A percentile compares a stretch with the other conserved stretches of the same genome.
Conservation (phyloP, 2,797 vertebrate genomes). For the Leptodactylus fallax region DNA sequence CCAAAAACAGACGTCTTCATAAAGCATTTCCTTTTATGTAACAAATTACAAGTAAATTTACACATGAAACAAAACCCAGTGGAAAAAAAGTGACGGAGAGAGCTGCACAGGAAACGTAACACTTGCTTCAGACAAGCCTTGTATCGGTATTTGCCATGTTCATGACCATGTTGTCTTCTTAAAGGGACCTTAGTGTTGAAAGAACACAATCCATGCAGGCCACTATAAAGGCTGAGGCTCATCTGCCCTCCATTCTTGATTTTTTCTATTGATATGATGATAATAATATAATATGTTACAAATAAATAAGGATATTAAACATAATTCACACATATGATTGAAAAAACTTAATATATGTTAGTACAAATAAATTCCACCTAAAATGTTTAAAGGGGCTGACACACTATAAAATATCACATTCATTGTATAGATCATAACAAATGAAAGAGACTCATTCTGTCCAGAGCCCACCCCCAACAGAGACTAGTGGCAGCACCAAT, state of each 20-base stretch:
- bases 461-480: no score
- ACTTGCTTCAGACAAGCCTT: not conserved
- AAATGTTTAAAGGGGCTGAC: no score
- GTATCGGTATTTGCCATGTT: not conserved
- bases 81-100: not conserved
- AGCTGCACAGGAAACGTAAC: not conserved
- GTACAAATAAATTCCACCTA: no score
- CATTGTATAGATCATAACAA: no score
- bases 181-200: no score
- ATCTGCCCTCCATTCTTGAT: slow-evolving; percentile 15
- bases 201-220: not conserved
- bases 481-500: no score
- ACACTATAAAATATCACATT: no score
- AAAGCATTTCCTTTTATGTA: slow-evolving; percentile 45
- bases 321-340: not conserved
- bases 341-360: no score
- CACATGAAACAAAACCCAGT: slow-evolving; percentile 22
- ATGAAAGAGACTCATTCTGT: no score
- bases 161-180: not conserved
- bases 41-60: slow-evolving; percentile 31
- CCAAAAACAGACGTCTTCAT: not conserved
- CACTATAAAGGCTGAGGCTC: not conserved
- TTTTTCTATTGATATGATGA: slow-evolving; percentile 16
- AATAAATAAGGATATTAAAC: not conserved
- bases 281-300: not conserved